Conservation (phyloP, 2,113 vertebrate genomes). For the Mormoops blainvillei region DNA sequence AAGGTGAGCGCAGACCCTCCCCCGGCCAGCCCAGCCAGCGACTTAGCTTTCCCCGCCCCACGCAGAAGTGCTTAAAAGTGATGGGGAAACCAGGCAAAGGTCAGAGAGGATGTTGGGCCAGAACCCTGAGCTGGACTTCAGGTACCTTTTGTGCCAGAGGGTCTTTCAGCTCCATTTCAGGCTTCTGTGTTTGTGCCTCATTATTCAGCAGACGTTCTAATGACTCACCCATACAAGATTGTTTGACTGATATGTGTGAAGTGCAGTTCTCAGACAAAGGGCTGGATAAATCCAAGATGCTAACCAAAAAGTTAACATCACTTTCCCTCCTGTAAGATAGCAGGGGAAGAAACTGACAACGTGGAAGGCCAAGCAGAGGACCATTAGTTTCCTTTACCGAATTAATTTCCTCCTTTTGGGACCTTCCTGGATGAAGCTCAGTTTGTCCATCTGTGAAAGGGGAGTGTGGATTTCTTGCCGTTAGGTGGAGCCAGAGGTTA, state of each 20-base stretch:
- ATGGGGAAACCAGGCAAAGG: not conserved
- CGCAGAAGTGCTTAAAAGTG: conserved; percentile 34
- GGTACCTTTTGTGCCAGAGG: conserved; percentile 27
- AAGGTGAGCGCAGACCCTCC: conserved; percentile 77
- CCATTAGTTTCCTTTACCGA: not conserved
- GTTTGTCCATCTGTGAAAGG: conserved; percentile 67
- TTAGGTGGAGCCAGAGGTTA: conserved; percentile 76
- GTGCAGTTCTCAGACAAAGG: conserved; percentile 63
- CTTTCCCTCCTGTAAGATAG: not conserved
- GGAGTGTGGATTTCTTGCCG: conserved; percentile 55
- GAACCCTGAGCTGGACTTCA: not conserved
- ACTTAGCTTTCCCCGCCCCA: not conserved
- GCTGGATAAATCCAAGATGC: conserved; percentile 53
- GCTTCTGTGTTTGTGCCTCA: conserved; percentile 38
- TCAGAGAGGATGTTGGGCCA: conserved; percentile 19
- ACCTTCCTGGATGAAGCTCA: conserved; percentile 54
- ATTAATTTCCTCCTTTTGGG: not conserved
- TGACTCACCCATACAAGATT: conserved; percentile 58
- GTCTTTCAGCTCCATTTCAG: conserved; percentile 39
- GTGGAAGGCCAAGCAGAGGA: not conserved
- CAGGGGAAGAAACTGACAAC: not conserved
- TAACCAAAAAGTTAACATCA: conserved; percentile 47
- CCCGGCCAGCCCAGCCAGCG: not conserved
- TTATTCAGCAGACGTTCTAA: conserved; percentile 56
- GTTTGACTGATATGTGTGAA: conserved; percentile 57